Evolutionary conservation across 2,888 invertebrate genomes (phyloP), one percentile per base, ranked within the genome.

Genomic region (Lepas anatifera): DNA sequence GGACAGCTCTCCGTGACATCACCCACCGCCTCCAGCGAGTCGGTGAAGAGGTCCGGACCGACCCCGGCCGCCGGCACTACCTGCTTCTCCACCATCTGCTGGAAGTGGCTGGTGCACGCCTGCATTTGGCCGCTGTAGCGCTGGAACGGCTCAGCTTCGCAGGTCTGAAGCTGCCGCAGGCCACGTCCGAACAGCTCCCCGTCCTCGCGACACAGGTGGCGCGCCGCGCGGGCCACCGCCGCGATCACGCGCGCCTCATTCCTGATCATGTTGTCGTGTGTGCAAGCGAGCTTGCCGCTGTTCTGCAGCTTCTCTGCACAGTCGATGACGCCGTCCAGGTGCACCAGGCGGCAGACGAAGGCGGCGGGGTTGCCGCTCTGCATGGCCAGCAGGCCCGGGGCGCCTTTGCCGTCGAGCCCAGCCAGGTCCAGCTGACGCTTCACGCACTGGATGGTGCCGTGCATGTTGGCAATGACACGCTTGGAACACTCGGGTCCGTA

Each of bases 221-320:
- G 58, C 32, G 58, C 58, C 16, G 58, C 58, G 58, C 58, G 58
- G 32, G 32, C 32, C 32, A 25, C 32, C 16, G 58, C 58, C 32
- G 18, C 18, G 58, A 58, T 32, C 58, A 32, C 32, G 58, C 58
- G 58, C 58, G 58, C 58, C 58, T 58, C 58, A 32, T 58, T 58
- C 25, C 6, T 11, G 32, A 58, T 18, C 3, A 58, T 11, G 32
- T 58, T 18, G 58, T 58, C 58, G 58, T 27, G 58, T 25, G 58
- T 58, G 58, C 58, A 58, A 32, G 58, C 32, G 29, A 58, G 58
- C 32, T 58, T 58, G 58, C 58, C 58, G 58, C 32, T 58, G 32
- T 8, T 32, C 58, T 58, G 58, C 58, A 58, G 58, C 32, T 32
- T 16, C 32, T 58, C 58, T 29, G 58, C 58, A 32, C 58, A 58